Conservation (phyloP, 2,888 invertebrate genomes). For the Aradus depressus region DNA sequence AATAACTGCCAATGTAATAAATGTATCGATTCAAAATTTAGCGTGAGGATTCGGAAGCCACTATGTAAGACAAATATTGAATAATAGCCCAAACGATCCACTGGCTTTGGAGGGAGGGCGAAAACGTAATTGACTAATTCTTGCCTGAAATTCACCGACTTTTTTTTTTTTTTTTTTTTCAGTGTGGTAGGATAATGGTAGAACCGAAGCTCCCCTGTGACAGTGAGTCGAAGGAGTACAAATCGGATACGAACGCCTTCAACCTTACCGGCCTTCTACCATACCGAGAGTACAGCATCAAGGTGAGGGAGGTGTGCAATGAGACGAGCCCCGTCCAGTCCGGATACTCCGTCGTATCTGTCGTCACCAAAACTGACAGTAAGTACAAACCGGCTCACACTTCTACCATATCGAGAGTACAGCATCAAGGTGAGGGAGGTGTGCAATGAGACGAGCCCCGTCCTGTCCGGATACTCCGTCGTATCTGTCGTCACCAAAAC, state of each 20-base stretch:
- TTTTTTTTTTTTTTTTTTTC: slow-evolving; percentile 1
- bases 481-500: not conserved
- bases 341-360: not conserved
- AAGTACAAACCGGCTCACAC: not conserved
- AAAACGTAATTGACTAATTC: no score
- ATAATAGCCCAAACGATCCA: no score
- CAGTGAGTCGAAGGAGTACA: not conserved
- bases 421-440: not conserved
- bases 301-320: not conserved
- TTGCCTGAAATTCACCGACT: no score
- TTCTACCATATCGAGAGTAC: not conserved
- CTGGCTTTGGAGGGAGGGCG: no score
- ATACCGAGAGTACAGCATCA: not conserved
- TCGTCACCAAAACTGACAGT: slow-evolving; percentile 1
- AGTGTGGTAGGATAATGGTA: not conserved
- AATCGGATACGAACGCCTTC: not conserved
- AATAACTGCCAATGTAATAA: no score
- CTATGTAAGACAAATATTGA: no score
- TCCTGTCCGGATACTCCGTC: not conserved
- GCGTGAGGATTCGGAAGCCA: no score
- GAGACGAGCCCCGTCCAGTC: not conserved
- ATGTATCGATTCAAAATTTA: no score
- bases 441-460: not conserved
- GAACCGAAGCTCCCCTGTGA: not conserved
- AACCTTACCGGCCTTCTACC: not conserved